Base-by-base conservation (phyloP, 2,797 vertebrate species). In the Arrhamphus sclerolepis region DNA sequence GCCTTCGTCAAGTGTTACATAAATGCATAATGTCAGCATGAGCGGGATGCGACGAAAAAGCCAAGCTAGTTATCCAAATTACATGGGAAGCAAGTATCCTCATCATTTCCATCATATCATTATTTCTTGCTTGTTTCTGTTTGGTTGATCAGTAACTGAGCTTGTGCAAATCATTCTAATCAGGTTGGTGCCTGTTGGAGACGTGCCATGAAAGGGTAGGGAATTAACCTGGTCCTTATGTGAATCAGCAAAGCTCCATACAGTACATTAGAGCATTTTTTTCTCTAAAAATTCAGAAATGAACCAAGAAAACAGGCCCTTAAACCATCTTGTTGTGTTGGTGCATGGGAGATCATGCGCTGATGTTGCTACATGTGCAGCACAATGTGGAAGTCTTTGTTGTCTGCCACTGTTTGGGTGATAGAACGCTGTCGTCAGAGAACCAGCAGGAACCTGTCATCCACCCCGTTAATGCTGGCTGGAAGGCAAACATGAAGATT, bases 401-500 rank as follows among this genome's bases (percentile, higher is more conserved):
- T 14, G 22, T 38, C 1, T 48, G 46, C 38, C 49, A n/a, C 29
- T 63, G 64, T 49, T 26, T 68, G 53, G 51, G 59, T 53, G 57
- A 48, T 17, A 19, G 52, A 76, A 47, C 39, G 41, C 46, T 64
- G 61, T 77, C 40, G 41, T 80, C 69, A 77, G 68, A 74, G 65
- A 76, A 70, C 68, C 56, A 72, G 72, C 67, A 56, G 53, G 65
- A 85, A 77, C 54, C 77, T 83, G 82, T 88, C 83, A 77, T 75
- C 78, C 65, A 42, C 72, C 70, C 24, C 66, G 80, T 78, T 87
- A 87, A 86, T 80, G 70, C 68, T 75, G 62, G 71, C 84, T 87
- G 4, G 8, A 42, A 82, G 86, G 83, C 78, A 83, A 87, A 85
- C 76, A 76, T 48, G 74, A 75, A 75, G 85, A 84, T 84, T 83